phyloP scores from a whole-genome alignment of 2,888 invertebrate genomes.

The Lymantria dispar region DNA sequence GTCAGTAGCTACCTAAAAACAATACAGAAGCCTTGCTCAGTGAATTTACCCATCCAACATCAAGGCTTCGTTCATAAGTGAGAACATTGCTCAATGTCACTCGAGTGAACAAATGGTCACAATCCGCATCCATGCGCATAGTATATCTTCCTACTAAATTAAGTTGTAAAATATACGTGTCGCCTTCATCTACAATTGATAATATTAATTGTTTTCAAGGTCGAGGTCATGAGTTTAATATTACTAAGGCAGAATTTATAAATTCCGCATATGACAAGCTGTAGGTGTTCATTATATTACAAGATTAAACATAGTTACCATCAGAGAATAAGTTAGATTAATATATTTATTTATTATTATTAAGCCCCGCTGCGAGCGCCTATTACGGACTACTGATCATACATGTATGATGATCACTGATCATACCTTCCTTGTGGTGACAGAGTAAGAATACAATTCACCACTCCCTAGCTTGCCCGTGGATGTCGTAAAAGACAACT shows the following conservation, averaged over 20 bases:
- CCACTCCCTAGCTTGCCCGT: too few relatives aligned
- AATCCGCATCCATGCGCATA: slow-evolving; percentile 31
- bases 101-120: slow-evolving; percentile 45
- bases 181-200: slow-evolving; percentile 11
- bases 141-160: slow-evolving; percentile 27
- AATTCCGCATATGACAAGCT: neutral
- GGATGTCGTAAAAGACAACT: too few relatives aligned
- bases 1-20: slow-evolving; percentile 30
- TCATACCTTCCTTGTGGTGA: too few relatives aligned
- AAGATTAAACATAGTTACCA: neutral
- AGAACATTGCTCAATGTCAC: slow-evolving; percentile 54
- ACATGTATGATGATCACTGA: too few relatives aligned
- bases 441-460: too few relatives aligned
- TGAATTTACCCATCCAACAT: slow-evolving; percentile 40
- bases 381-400: too few relatives aligned
- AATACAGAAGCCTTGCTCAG: slow-evolving; percentile 45
- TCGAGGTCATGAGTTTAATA: slow-evolving; percentile 16
- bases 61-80: slow-evolving; percentile 52
- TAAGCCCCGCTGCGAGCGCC: too few relatives aligned
- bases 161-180: slow-evolving; percentile 19
- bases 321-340: neutral
- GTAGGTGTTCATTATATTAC: neutral
- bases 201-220: slow-evolving; percentile 19
- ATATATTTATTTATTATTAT: too few relatives aligned
- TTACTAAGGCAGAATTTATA: neutral